Conservation (phyloP, 2,888 invertebrate genomes). For the Trissolcus brochymenae region DNA sequence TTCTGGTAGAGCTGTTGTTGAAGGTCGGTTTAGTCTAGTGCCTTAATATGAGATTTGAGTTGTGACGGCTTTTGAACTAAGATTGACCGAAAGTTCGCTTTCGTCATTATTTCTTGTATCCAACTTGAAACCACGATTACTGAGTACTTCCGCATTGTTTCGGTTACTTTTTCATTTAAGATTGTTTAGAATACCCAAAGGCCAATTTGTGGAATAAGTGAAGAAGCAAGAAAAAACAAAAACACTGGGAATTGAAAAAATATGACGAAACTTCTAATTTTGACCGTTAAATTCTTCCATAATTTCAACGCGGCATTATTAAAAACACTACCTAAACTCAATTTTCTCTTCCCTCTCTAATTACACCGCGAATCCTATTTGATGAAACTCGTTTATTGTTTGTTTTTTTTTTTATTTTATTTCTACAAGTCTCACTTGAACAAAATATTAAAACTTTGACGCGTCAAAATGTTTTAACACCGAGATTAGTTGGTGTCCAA, state of each 20-base stretch:
- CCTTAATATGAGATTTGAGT: conserved; percentile 42
- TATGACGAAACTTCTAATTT: conserved; percentile 12
- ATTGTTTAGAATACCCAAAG: conserved; percentile 3
- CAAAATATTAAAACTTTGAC: too few species aligned
- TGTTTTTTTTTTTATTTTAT: too few species aligned
- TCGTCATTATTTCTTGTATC: conserved; percentile 31
- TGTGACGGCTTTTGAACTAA: conserved; percentile 42
- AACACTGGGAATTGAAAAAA: conserved; percentile 11
- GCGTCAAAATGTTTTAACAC: too few species aligned
- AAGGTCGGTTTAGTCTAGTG: conserved; percentile 36
- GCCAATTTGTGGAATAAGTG: conserved; percentile 1
- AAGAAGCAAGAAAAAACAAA: background rate
- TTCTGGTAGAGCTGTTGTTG: conserved; percentile 23
- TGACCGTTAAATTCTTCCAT: conserved; percentile 14
- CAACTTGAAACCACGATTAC: conserved; percentile 31
- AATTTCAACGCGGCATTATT: conserved; percentile 17
- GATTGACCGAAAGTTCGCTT: conserved; percentile 37
- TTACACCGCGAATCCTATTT: background rate
- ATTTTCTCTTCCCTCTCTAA: conserved; percentile 15
- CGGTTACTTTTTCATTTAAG: conserved; percentile 11
- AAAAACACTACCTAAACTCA: conserved; percentile 20
- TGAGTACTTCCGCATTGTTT: conserved; percentile 43
- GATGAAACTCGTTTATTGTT: too few species aligned
- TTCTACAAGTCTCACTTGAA: too few species aligned
- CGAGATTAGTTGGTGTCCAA: too few species aligned